A percentile compares a stretch with the other conserved stretches of the same genome.
Conservation (phyloP, 2,113 vertebrate genomes). For the Odontophorus gujanensis region DNA sequence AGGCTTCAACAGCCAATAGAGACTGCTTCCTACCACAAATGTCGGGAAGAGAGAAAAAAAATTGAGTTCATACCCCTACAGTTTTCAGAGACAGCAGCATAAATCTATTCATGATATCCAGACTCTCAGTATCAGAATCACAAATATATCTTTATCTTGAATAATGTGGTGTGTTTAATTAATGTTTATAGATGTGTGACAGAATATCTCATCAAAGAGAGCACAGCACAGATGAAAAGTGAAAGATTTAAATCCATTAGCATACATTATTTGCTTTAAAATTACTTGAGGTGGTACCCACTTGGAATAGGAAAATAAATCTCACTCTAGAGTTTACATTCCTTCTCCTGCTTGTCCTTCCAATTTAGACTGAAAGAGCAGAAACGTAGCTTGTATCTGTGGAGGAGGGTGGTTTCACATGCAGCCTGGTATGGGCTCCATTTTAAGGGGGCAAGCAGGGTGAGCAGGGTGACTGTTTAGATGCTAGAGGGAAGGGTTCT, state of each 20-base stretch:
- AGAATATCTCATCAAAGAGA: background rate
- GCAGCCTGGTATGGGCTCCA: background rate
- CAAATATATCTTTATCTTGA: background rate
- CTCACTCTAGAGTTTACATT: background rate
- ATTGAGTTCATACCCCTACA: background rate
- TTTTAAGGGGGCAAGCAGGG: background rate
- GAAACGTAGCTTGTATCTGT: background rate
- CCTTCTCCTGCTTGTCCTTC: background rate
- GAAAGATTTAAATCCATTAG: slow-evolving; percentile 10
- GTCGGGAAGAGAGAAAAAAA: background rate
- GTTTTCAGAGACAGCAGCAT: background rate
- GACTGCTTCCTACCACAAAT: background rate
- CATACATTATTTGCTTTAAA: slow-evolving; percentile 29
- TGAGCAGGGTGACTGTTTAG: background rate
- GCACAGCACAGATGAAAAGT: background rate
- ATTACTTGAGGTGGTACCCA: background rate
- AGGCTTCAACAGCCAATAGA: background rate
- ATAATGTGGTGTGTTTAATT: background rate
- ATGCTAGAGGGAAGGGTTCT: background rate
- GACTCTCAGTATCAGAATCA: background rate
- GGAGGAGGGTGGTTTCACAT: background rate
- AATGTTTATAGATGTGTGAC: background rate
- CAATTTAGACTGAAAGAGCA: background rate
- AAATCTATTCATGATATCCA: background rate
- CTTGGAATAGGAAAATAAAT: slow-evolving; percentile 15